These are phyloP conservation scores for Takifugu bimaculatus DNA, from an alignment of 2,113 vertebrate species.

Conservation along the genomic window DNA sequence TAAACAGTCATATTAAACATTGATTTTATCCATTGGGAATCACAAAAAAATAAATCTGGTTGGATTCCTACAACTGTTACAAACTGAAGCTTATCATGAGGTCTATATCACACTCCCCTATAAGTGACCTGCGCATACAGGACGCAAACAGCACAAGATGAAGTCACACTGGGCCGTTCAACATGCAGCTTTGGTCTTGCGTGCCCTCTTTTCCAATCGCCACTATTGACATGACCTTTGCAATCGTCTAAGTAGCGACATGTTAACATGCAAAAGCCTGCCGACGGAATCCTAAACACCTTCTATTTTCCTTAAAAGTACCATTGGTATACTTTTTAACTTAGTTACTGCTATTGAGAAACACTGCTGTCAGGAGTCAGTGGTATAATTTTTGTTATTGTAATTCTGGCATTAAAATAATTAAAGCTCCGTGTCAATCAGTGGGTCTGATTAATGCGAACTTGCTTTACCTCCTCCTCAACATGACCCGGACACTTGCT, in stretches of 20 bases:
- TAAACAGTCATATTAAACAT: slow-evolving; percentile 40
- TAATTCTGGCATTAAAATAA: not conserved
- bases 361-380: slow-evolving; percentile 5
- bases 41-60: slow-evolving; percentile 52
- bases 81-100: slow-evolving; percentile 37
- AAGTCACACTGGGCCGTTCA: slow-evolving; percentile 36
- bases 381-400: not conserved
- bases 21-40: slow-evolving; percentile 43
- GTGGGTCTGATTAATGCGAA: slow-evolving; percentile 8
- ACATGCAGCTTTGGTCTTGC: slow-evolving; percentile 47
- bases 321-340: not conserved
- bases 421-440: not conserved
- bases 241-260: slow-evolving; percentile 27
- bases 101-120: slow-evolving; percentile 52
- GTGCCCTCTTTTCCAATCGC: slow-evolving; percentile 38
- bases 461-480: not conserved
- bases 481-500: slow-evolving; percentile 3
- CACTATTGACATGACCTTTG: not conserved
- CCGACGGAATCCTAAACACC: slow-evolving; percentile 1
- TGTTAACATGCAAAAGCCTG: slow-evolving; percentile 50
- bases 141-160: slow-evolving; percentile 24
- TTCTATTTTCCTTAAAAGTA: not conserved
- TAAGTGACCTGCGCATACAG: slow-evolving; percentile 49
- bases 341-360: not conserved
- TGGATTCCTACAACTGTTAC: slow-evolving; percentile 40